Base-by-base conservation (phyloP, 2,797 vertebrate genomes). In the Eremophila alpestris region DNA sequence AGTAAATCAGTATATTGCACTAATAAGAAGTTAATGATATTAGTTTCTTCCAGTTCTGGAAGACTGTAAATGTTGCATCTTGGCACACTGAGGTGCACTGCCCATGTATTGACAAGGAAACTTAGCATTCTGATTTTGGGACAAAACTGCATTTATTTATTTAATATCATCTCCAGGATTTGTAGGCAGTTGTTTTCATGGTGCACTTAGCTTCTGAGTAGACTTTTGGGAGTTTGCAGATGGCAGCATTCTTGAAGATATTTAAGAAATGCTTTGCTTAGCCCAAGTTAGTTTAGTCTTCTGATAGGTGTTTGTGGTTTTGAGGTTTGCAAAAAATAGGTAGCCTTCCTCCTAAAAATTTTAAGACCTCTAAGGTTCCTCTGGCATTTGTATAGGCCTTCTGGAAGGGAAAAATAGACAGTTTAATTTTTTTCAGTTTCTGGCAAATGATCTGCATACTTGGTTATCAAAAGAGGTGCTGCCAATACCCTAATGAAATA, bases 371-470 rank as follows among this genome's bases (percentile, higher is more conserved):
- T 36, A 29, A 79, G 62, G 24, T 41, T 83, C 41, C 36, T 92
- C 27, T 27, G 54, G 64, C 46, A 51, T 91, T 97, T 9, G 9
- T 51, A 5, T 18, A 65, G 45, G 21, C 17, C 46, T 90, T 55
- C 86, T 55, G 14, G 65, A 96, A 74, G 62, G 76, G 43, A 78
- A 91, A 95, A 90, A 54, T 32, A 68, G 8, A 48, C 13, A n/a
- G 8, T 65, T 80, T 74, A 94, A 77, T 87, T 82, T 69, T 87
- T 87, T 89, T 62, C 80, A 74, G 36, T 94, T 93, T 69, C 62
- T 60, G 60, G 59, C 43, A 87, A 91, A 74, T 73, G 24, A 16
- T 74, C 43, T 87, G 34, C 54, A 49, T 60, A 77, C 20, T 7
- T 24, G 38, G 27, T 59, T 86, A 78, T 83, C 0, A 1, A 63